These are phyloP conservation scores for Meriones unguiculatus DNA, from an alignment of 2,113 vertebrate genomes.

Conservation along the genomic window DNA sequence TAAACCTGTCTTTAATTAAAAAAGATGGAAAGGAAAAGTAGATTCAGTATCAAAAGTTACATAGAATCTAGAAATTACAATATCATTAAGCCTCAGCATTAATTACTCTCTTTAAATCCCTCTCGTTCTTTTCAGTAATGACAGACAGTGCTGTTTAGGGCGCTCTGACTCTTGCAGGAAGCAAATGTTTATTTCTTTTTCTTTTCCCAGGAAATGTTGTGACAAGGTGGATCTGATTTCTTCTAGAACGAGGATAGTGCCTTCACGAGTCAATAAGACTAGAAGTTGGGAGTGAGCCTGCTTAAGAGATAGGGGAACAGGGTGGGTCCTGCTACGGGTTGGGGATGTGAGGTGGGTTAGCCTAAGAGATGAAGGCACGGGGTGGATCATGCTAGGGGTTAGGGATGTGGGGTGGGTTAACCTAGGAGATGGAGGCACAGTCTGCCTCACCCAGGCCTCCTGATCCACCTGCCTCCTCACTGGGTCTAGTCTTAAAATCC, in stretches of 20 bases:
- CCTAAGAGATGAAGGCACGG: not conserved
- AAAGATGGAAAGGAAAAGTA: conserved; percentile 18
- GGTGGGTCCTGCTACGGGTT: too few species aligned
- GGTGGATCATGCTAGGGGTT: not conserved
- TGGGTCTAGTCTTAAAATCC: not conserved
- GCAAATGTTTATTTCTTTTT: not conserved
- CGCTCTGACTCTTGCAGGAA: not conserved
- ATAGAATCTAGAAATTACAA: conserved; percentile 38
- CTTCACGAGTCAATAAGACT: not conserved
- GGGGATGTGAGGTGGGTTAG: not conserved
- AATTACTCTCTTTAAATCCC: not conserved
- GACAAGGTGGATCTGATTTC: not conserved
- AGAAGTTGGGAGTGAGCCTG: not conserved
- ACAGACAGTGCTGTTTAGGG: not conserved
- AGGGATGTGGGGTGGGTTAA: not conserved
- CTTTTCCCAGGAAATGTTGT: not conserved
- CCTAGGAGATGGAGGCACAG: not conserved
- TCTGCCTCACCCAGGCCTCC: too few species aligned
- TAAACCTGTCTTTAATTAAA: conserved; percentile 32
- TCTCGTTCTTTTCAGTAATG: not conserved
- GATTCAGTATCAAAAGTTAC: not conserved
- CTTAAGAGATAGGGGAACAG: not conserved
- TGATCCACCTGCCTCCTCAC: too few species aligned
- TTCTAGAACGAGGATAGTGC: not conserved
- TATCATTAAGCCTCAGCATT: not conserved